Evolutionary conservation across 2,797 vertebrate species (phyloP), one percentile per base, ranked within the genome.

Genomic region (Selene dorsalis): DNA sequence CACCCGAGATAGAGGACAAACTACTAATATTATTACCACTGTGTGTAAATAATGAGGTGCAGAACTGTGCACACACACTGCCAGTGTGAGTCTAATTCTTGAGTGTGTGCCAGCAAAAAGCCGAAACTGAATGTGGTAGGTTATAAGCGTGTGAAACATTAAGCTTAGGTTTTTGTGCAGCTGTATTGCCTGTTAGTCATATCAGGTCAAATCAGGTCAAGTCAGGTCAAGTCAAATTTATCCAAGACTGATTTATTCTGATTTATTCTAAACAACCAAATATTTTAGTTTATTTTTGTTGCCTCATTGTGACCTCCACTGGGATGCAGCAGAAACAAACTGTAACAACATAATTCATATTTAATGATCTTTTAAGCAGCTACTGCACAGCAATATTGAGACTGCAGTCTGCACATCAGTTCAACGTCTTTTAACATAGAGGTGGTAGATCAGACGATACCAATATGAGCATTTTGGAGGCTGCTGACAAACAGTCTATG

Each of bases 401-500:
- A 3, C 3, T 17, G 14, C 32, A 35, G 9, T 35, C 32, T 35
- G 32, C 8, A 8, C 32, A 35, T 35, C 32, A 35, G 17, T 30
- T 12, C 12, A 22, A 24, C 22, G 9, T 2, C 30, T 41, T 1
- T 39, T 41, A 28, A 9, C 2, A 6, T 18, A 20, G 5, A 56
- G 22, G 2, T 53, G 7, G 6, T 2, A 28, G 13, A 28, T 68
- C 17, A 59, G 9, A 35, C 35, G 64, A n/a, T 38, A 39, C 26
- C 47, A 1, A 24, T 1, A 14, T 39, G 16, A n/a, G 24, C 6
- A 2, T 32, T 69, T 52, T 63, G 24, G 61, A 67, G 39, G 10
- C 0, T 32, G 6, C 6, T 14, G 1, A 39, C 24, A 26, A 22
- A 24, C 18, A 0, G 0, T 1, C 2, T 13, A 0, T 24, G 26